These are phyloP conservation scores for Pungitius pungitius DNA, from an alignment of 2,113 vertebrate species.

Conservation along the genomic window DNA sequence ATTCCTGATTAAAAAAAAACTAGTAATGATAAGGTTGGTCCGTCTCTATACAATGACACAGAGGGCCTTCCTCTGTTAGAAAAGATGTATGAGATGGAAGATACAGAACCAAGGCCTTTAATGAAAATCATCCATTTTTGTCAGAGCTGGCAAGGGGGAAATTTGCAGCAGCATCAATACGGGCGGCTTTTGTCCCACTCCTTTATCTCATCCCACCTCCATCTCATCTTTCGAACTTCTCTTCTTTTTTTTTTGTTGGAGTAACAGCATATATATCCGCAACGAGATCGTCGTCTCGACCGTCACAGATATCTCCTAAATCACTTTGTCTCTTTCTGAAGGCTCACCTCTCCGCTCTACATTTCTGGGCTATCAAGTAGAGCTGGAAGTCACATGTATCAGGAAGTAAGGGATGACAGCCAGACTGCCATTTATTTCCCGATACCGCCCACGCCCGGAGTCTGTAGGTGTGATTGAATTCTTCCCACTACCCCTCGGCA, in stretches of 20 bases:
- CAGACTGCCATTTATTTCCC: constrained; percentile 71
- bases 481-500: constrained; percentile 16
- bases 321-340: constrained; percentile 65
- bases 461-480: constrained; percentile 65
- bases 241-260: constrained; percentile 2
- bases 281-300: constrained; percentile 50
- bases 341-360: constrained; percentile 58
- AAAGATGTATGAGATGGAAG: constrained; percentile 75
- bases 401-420: constrained; percentile 70
- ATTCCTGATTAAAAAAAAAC: no score
- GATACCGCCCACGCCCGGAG: constrained; percentile 39
- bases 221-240: constrained; percentile 49
- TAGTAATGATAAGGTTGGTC: no score
- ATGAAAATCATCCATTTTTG: constrained; percentile 83
- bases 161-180: constrained; percentile 75
- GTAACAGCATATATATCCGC: constrained; percentile 53
- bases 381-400: constrained; percentile 74
- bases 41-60: constrained; percentile 45
- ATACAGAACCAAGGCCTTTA: constrained; percentile 77
- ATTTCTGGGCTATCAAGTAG: constrained; percentile 66
- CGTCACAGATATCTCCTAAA: constrained; percentile 63
- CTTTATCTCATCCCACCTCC: constrained; percentile 54
- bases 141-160: constrained; percentile 70
- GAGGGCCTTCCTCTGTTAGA: constrained; percentile 72
- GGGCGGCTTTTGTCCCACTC: constrained; percentile 28